A percentile compares a stretch with the other conserved stretches of the same genome.
Conservation (phyloP, 2,888 invertebrate species). For the Disparrhopalites patrizii region DNA sequence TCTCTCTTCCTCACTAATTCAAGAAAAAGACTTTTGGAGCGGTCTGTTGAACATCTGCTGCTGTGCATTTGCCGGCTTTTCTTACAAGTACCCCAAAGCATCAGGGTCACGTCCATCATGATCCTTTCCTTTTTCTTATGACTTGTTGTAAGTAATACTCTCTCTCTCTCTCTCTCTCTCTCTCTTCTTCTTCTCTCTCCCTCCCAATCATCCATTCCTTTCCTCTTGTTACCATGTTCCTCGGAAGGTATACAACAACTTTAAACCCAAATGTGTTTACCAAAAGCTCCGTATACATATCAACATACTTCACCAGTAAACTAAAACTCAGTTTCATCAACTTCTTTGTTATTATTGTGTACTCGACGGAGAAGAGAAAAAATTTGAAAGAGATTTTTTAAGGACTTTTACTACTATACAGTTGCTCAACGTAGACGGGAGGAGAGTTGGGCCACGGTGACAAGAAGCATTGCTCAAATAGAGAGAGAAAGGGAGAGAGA, state of each 20-base stretch:
- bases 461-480: neutral
- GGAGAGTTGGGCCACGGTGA: too few species aligned
- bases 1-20: neutral
- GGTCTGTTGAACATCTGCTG: constrained; percentile 29
- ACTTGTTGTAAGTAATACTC: neutral
- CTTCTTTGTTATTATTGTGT: constrained; percentile 9
- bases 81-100: constrained; percentile 13
- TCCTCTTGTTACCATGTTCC: constrained; percentile 5
- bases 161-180: neutral
- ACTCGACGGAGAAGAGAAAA: too few species aligned
- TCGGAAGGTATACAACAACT: too few species aligned
- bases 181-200: neutral
- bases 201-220: neutral
- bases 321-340: constrained; percentile 2
- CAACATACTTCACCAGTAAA: neutral
- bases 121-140: constrained; percentile 15
- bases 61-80: constrained; percentile 21
- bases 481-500: neutral
- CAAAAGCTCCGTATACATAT: too few species aligned
- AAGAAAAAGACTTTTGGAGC: constrained; percentile 22
- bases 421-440: too few species aligned
- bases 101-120: constrained; percentile 24
- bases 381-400: too few species aligned
- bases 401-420: too few species aligned
- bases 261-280: too few species aligned